Evolutionary conservation across 2,797 vertebrate genomes (phyloP).

Genomic region (Coluber constrictor): DNA sequence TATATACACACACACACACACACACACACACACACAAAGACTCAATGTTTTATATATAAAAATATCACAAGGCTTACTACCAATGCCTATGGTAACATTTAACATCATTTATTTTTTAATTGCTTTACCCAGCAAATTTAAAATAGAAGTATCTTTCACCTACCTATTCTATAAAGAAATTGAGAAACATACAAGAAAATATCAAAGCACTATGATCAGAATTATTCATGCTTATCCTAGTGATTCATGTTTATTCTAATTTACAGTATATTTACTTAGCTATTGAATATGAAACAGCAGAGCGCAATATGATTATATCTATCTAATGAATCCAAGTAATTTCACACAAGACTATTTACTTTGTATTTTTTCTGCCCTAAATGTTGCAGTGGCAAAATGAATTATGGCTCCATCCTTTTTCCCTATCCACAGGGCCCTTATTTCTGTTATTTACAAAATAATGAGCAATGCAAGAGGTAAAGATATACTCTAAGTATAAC

Average conservation of each 20-base stretch:
- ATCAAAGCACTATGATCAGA: not conserved
- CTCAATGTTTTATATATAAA: not conserved
- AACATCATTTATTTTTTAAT: not conserved
- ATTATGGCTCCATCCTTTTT: not conserved
- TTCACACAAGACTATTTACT: not conserved
- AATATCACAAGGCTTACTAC: not conserved
- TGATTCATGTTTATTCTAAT: not conserved
- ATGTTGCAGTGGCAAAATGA: not conserved
- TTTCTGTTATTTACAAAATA: not conserved
- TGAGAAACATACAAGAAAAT: not conserved
- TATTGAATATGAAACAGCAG: not conserved
- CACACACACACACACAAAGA: no score
- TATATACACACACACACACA: no score
- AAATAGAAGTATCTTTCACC: not conserved
- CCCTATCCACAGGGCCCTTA: not conserved
- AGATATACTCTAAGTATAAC: not conserved
- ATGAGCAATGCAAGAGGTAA: not conserved
- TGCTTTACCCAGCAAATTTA: not conserved
- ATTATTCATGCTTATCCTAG: not conserved
- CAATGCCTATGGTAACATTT: not conserved
- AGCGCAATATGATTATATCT: not conserved
- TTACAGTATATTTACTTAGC: not conserved
- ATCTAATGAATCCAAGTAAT: not conserved
- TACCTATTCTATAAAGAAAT: not conserved
- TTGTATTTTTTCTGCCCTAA: not conserved